Evolutionary conservation across 2,888 invertebrate species (phyloP), one percentile per base, ranked within the genome.

Genomic region (Loripinus fragilis): DNA sequence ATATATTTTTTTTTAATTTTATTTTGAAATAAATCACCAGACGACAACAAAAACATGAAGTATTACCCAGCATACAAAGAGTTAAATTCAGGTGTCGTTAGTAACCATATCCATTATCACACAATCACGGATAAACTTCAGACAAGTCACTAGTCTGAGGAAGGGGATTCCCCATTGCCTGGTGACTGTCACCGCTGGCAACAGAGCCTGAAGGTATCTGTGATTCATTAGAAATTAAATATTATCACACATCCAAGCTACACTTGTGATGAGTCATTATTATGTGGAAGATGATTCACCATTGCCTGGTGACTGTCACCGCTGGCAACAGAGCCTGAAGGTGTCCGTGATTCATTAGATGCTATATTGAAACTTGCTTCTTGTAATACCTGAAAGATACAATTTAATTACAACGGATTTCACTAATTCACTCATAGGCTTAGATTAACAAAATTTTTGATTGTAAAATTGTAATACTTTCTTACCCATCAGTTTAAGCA

Each of bases 181-280:
- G 83, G 68, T 85, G 85, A 68, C 78, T 83, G 65, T 87, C 87
- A 28, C 65, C 85, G 60, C 85, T 82, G 30, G 81, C 74, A 33
- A 81, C 76, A 38, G 85, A 80, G 64, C 68, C 76, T 25, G 85
- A 81, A 0, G 87, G 79, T 42, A 81, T 71, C 23, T 82, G 74
- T 42, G 78, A 78, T 67, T 85, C 84, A n/a, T 60, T 60, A 20
- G 60, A 30, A 33, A 33, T 33, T 28, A 60, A n/a, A n/a, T n/a
- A n/a, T n/a, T n/a, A n/a, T n/a, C n/a, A n/a, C n/a, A 50, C 10
- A 23, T 52, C 67, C n/a, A n/a, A n/a, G n/a, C n/a, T 81, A 88
- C 33, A 88, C 85, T 80, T 82, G 81, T 50, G 88, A 87, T 66
- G 87, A 86, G 77, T 86, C 83, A 81, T 74, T 87, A 23, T 66